These are phyloP conservation scores for Stigmatopora nigra DNA, from an alignment of 2,113 vertebrate species.

Conservation along the genomic window DNA sequence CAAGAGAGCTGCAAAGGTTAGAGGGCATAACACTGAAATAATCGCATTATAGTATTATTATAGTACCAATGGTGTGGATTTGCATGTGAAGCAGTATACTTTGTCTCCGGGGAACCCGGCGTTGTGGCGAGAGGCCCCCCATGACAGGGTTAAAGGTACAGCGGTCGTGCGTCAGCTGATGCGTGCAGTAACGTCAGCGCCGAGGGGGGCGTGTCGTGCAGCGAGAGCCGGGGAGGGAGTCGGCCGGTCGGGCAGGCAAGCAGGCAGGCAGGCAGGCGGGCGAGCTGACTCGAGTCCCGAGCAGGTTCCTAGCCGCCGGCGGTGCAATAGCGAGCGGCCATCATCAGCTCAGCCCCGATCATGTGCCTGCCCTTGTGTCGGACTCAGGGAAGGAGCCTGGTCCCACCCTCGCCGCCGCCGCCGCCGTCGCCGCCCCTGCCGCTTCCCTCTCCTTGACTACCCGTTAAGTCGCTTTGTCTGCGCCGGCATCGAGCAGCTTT, in stretches of 20 bases:
- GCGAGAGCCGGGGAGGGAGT: not conserved
- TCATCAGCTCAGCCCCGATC: conserved; percentile 48
- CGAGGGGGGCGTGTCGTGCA: not conserved
- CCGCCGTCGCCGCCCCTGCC: not conserved
- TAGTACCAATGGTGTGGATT: not conserved
- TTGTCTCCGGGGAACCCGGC: conserved; percentile 18
- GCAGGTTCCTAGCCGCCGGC: conserved; percentile 41
- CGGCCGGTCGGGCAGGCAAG: conserved; percentile 19
- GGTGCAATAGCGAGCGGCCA: conserved; percentile 15
- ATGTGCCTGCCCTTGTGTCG: conserved; percentile 42
- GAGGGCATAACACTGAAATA: not conserved
- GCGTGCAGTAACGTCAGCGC: conserved; percentile 30
- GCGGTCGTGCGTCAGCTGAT: conserved; percentile 58
- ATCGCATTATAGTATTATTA: not conserved
- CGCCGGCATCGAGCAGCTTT: not conserved
- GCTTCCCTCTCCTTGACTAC: conserved; percentile 27
- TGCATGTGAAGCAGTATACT: conserved; percentile 5
- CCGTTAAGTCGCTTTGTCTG: not conserved
- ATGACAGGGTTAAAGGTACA: conserved; percentile 61
- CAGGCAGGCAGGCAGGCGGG: not conserved
- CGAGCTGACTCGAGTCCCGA: not conserved
- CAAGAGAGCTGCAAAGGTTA: too few species aligned
- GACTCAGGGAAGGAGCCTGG: conserved; percentile 41
- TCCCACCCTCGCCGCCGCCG: not conserved
- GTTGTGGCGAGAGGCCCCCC: conserved; percentile 43